Evolutionary conservation across 1,140 invertebrate species (phyloP).

Genomic region (Bombyx mandarina): DNA sequence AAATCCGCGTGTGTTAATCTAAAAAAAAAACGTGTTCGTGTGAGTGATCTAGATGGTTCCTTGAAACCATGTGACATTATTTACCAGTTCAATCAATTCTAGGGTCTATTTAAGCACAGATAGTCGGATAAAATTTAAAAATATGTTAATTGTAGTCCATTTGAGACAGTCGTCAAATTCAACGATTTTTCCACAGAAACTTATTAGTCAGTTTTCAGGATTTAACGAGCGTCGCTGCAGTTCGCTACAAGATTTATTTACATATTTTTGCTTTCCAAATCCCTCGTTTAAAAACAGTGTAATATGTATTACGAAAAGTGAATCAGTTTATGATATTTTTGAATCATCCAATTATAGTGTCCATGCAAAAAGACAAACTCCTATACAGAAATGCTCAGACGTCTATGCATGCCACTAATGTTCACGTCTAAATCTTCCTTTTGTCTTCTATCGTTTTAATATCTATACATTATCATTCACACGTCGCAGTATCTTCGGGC

Average conservation of each 20-base stretch:
- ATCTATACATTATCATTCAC: too few species aligned
- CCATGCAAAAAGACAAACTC: constrained; percentile 29
- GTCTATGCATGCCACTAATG: constrained; percentile 45
- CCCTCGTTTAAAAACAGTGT: not conserved
- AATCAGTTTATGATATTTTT: constrained; percentile 4
- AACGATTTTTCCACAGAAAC: too few species aligned
- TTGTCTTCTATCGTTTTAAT: too few species aligned
- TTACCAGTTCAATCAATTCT: too few species aligned
- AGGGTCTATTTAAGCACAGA: constrained; percentile 20
- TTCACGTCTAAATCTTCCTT: not conserved
- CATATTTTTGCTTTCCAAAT: not conserved
- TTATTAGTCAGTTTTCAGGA: too few species aligned
- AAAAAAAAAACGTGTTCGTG: constrained; percentile 15
- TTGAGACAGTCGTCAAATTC: constrained; percentile 24
- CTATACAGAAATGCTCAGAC: constrained; percentile 51
- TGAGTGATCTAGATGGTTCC: not conserved
- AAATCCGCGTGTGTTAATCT: constrained; percentile 22
- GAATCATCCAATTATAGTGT: constrained; percentile 31
- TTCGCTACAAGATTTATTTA: not conserved
- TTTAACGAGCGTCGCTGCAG: constrained; percentile 13
- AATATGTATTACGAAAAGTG: too few species aligned
- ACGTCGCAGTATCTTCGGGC: too few species aligned
- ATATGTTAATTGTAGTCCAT: constrained; percentile 31
- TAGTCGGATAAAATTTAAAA: too few species aligned
- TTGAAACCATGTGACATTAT: too few species aligned